Evolutionary conservation across 2,797 vertebrate species (phyloP).

Genomic region (Coccyzus lansbergi): DNA sequence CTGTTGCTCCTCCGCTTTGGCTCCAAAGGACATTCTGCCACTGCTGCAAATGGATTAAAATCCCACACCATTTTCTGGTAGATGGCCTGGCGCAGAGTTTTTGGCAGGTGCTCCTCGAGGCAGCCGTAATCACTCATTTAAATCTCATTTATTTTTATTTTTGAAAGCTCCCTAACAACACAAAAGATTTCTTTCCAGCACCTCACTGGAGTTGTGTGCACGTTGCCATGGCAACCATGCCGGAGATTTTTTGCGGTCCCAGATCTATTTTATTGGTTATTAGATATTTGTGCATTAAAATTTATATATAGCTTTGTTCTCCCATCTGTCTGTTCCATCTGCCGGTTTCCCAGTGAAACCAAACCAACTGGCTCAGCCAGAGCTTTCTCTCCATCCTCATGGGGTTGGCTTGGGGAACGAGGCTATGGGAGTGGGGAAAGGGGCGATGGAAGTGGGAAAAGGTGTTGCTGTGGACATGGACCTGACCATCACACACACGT

Average conservation of each 20-base stretch:
- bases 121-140: constrained; percentile 25
- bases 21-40: neutral
- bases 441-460: neutral
- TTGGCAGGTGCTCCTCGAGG: constrained; percentile 27
- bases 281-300: constrained; percentile 40
- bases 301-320: constrained; percentile 8
- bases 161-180: constrained; percentile 21
- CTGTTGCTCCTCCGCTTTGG: neutral
- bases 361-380: neutral
- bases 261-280: constrained; percentile 53
- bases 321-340: constrained; percentile 56
- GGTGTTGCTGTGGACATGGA: neutral
- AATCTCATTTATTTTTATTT: constrained; percentile 51
- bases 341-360: constrained; percentile 37
- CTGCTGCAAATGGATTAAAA: neutral
- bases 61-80: neutral
- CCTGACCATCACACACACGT: neutral
- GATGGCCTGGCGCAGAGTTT: neutral
- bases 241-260: constrained; percentile 27
- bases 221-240: constrained; percentile 50
- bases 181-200: constrained; percentile 11
- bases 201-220: constrained; percentile 36
- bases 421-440: neutral
- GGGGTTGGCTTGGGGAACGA: neutral
- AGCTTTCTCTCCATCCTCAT: neutral